These are phyloP conservation scores for Dendrocincla tyrannina DNA, from an alignment of 2,797 vertebrate species.

Conservation along the genomic window DNA sequence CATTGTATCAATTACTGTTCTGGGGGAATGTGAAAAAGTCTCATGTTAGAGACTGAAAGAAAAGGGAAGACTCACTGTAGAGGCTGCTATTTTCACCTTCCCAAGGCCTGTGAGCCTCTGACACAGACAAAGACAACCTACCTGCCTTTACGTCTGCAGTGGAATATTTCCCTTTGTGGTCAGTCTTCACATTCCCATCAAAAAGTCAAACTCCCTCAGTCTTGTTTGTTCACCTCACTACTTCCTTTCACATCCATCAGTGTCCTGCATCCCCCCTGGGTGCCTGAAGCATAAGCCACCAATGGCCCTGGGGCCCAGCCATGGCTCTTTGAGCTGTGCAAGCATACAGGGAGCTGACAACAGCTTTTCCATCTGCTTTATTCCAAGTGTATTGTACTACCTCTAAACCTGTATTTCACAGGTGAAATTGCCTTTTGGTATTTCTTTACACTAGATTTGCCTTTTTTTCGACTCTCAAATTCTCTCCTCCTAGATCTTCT, in stretches of 20 bases:
- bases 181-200: not conserved
- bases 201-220: not conserved
- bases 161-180: not conserved
- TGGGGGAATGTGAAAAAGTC: not conserved
- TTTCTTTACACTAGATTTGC: not conserved
- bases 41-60: not conserved
- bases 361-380: not conserved
- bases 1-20: not conserved
- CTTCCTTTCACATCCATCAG: not conserved
- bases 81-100: not conserved
- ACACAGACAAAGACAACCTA: not conserved
- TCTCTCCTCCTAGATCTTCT: not conserved
- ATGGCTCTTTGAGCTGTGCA: not conserved
- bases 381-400: fast-evolving
- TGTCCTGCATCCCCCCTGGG: not conserved
- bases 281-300: not conserved
- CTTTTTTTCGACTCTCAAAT: not conserved
- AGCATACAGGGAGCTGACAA: not conserved
- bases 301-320: not conserved
- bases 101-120: not conserved
- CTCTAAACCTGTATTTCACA: not conserved
- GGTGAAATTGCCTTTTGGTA: not conserved
- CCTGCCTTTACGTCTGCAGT: not conserved
- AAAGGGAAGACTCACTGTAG: not conserved
- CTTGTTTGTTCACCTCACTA: not conserved